Base-by-base conservation (phyloP, 2,888 invertebrate species). In the Camponotus fellah region DNA sequence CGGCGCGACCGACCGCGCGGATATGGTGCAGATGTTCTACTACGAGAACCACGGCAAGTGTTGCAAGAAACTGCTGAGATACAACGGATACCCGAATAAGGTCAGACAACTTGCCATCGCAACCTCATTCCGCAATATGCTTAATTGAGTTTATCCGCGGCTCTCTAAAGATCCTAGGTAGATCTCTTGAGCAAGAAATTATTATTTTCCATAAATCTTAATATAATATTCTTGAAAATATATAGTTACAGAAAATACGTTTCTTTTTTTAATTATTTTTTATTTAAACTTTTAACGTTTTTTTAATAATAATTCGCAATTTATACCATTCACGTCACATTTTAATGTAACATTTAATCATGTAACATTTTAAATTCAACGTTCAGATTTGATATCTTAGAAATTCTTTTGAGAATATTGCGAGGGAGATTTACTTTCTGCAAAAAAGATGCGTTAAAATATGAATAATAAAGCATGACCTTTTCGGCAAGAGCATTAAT, bases 21-120 rank as follows among this genome's bases (percentile, higher is more conserved):
- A 94, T 84, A 96, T 96, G 96, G 96, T 96, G 85, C 97, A 97
- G 94, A 96, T 97, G 95, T 96, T 97, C 94, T 97, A 97, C 94
- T 97, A 97, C 92, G 98, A 98, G 95, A 97, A 97, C 92, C 96
- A 97, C 87, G 98, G 98, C 87, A 97, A 97, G 94, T 97, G 97
- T 95, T 97, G 97, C 95, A 97, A 97, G 93, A 98, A 97, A 95
- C 95, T 98, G 89, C 96, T 98, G 82, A 96, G 97, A 94, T 97
- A 97, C 95, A 97, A 97, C 95, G 97, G 98, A 90, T 97, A 97
- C 93, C 97, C 97, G 74, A 97, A 97, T 95, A 97, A 97, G 96
- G 97, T 97, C 93, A 95, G 92, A 32, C 12, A 53, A n/a, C 26
- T 34, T 46, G 32, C 10, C 49, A 17, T 34, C 9, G 3, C 49